Conservation (phyloP, 2,797 vertebrate species). For the Tapera naevia region DNA sequence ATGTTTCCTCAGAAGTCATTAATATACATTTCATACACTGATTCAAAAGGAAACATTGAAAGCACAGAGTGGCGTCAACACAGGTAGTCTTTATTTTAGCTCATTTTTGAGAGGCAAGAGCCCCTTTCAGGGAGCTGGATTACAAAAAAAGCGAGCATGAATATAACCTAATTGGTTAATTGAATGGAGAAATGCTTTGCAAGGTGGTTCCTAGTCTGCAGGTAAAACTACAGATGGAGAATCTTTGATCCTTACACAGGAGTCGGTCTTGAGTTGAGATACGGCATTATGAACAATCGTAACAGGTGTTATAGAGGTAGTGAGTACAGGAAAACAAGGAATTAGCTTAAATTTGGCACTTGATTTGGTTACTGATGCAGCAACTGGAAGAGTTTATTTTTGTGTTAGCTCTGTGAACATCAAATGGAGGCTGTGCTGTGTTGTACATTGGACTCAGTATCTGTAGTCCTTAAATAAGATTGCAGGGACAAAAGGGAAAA, state of each 20-base stretch:
- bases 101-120: accelerated
- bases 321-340: background rate
- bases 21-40: background rate
- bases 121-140: background rate
- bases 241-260: background rate
- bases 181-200: background rate
- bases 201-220: background rate
- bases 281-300: background rate
- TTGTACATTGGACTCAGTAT: background rate
- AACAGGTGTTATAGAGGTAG: background rate
- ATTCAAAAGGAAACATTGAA: background rate
- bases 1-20: background rate
- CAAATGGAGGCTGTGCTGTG: background rate
- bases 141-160: background rate
- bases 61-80: background rate
- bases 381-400: background rate
- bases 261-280: background rate
- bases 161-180: background rate
- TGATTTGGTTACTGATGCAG: background rate
- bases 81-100: background rate
- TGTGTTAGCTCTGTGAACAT: background rate
- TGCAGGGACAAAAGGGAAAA: background rate
- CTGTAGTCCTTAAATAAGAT: background rate
- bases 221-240: background rate
- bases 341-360: background rate